These are phyloP conservation scores for Phasia obesa DNA, from an alignment of 2,888 invertebrate species.

Conservation along the genomic window DNA sequence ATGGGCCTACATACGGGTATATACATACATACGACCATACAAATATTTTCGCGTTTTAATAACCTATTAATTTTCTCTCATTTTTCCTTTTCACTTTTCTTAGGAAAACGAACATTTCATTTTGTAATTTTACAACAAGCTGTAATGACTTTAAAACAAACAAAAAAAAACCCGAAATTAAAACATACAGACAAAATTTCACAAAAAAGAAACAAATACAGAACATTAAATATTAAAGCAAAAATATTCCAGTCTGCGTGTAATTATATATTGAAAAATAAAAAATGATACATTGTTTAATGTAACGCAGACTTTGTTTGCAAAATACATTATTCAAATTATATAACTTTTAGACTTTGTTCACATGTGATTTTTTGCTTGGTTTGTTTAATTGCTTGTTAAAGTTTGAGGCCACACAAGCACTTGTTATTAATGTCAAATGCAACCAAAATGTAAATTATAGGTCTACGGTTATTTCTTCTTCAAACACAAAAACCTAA, in stretches of 20 bases:
- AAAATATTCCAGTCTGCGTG: background rate
- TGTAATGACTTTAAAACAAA: conserved; percentile 45
- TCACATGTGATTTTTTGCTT: no score
- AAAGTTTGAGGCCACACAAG: background rate
- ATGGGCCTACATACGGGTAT: no score
- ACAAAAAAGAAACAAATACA: background rate
- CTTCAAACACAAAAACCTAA: no score
- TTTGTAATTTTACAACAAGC: conserved; percentile 48
- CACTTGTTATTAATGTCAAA: background rate
- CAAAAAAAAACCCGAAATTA: background rate
- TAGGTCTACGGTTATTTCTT: no score
- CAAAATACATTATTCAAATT: background rate
- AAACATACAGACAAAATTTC: background rate
- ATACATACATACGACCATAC: background rate
- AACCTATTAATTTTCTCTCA: conserved; percentile 28
- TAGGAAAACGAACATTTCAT: no score
- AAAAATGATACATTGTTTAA: background rate
- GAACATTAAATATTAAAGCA: background rate
- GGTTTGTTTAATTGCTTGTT: no score
- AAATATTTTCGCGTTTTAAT: conserved; percentile 28
- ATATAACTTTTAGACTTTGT: background rate
- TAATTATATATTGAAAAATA: background rate
- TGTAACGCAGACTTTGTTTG: background rate
- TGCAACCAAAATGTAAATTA: background rate
- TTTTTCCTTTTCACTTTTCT: conserved; percentile 12